These are phyloP conservation scores for Tragulus kanchil DNA, from an alignment of 2,113 vertebrate species.

Conservation along the genomic window DNA sequence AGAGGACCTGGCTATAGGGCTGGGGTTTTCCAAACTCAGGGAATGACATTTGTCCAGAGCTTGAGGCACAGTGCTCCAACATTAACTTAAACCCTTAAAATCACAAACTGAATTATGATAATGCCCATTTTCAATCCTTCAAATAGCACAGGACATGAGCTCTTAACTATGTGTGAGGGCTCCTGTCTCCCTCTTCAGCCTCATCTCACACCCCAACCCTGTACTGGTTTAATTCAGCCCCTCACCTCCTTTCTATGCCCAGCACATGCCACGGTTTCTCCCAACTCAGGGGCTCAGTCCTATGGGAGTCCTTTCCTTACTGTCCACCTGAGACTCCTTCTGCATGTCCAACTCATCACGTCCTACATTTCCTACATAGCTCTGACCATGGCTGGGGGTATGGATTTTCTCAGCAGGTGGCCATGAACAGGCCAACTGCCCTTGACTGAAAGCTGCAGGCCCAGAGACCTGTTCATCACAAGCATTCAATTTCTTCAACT, in stretches of 20 bases:
- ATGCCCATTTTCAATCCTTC: background rate
- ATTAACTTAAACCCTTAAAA: background rate
- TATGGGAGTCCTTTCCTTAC: background rate
- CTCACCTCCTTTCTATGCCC: background rate
- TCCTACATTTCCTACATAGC: background rate
- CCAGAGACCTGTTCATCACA: background rate
- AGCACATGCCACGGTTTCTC: background rate
- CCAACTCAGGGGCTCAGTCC: background rate
- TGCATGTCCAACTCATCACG: background rate
- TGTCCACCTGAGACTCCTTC: background rate
- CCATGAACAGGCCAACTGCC: background rate
- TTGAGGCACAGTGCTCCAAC: background rate
- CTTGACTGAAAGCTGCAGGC: background rate
- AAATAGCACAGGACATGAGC: background rate
- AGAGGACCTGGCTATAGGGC: no score
- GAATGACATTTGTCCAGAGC: background rate
- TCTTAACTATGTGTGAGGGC: background rate
- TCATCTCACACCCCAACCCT: background rate
- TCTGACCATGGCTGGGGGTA: background rate
- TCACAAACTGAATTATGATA: background rate
- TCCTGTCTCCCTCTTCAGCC: background rate
- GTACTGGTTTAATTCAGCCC: background rate
- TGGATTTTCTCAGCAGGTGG: background rate
- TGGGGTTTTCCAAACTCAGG: background rate
- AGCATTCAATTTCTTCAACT: background rate